Conservation (phyloP, 2,797 vertebrate species). For the Poecilia wingei region DNA sequence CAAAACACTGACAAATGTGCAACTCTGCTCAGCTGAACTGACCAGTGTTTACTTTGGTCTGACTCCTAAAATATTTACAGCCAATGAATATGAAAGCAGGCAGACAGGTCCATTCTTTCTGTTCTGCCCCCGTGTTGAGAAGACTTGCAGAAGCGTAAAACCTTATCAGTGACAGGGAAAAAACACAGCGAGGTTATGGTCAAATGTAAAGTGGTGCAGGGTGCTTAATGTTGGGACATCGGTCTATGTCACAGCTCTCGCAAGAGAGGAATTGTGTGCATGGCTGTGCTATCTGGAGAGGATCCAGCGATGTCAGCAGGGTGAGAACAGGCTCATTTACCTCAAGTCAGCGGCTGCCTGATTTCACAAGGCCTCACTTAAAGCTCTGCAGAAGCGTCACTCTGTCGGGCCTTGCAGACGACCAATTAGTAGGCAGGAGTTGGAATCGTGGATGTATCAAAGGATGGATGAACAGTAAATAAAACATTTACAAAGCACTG, state of each 20-base stretch:
- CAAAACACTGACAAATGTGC: constrained; percentile 58
- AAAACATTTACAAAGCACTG: background rate
- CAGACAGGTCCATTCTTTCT: constrained; percentile 29
- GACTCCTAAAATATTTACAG: constrained; percentile 64
- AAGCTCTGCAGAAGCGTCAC: constrained; percentile 32
- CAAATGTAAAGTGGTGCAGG: constrained; percentile 65
- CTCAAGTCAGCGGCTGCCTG: constrained; percentile 57
- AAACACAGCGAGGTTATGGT: constrained; percentile 59
- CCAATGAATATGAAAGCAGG: constrained; percentile 60
- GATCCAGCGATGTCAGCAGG: constrained; percentile 72
- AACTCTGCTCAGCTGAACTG: constrained; percentile 39
- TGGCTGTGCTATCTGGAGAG: constrained; percentile 60
- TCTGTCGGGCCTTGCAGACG: constrained; percentile 27
- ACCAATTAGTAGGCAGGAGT: constrained; percentile 33
- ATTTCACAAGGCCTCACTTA: constrained; percentile 57
- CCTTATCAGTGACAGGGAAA: constrained; percentile 11
- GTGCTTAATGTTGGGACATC: constrained; percentile 67
- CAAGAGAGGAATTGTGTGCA: constrained; percentile 50
- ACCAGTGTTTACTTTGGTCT: constrained; percentile 59
- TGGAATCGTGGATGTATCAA: background rate
- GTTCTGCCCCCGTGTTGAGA: background rate
- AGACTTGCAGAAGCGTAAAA: constrained; percentile 17
- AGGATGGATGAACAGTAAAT: background rate
- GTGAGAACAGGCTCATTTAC: constrained; percentile 70
- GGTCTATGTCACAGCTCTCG: constrained; percentile 69